phyloP scores from a whole-genome alignment of 2,113 vertebrate genomes.

The Calyptommatus sinebrachiatus region DNA sequence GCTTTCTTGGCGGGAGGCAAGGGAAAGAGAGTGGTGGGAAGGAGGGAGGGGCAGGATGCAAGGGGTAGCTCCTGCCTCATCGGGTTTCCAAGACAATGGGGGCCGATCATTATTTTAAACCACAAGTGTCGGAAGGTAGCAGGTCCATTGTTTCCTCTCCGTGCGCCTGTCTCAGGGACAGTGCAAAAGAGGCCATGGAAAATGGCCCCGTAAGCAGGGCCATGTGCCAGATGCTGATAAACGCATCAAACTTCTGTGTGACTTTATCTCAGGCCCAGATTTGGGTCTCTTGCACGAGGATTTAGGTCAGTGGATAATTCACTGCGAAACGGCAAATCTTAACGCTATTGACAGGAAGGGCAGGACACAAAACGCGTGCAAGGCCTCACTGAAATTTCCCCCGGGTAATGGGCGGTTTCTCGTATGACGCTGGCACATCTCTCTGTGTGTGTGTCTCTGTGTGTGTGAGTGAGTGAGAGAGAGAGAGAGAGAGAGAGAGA shows the following conservation, averaged over 20 bases:
- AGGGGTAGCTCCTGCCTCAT: slow-evolving; percentile 38
- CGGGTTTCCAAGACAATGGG: slow-evolving; percentile 51
- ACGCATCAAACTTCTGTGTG: slow-evolving; percentile 45
- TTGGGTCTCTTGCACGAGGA: slow-evolving; percentile 63
- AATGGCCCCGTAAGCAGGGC: slow-evolving; percentile 41
- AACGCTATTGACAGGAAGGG: slow-evolving; percentile 67
- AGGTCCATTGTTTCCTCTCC: slow-evolving; percentile 44
- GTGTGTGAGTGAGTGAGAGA: neutral
- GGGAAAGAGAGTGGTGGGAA: too few relatives aligned
- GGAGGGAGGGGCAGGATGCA: slow-evolving; percentile 12
- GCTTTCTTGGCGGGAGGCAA: slow-evolving; percentile 34
- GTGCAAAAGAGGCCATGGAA: slow-evolving; percentile 40
- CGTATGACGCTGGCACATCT: neutral
- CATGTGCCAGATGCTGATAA: slow-evolving; percentile 60
- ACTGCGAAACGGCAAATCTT: slow-evolving; percentile 62
- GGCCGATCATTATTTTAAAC: slow-evolving; percentile 55
- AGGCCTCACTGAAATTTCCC: slow-evolving; percentile 15
- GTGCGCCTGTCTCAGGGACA: slow-evolving; percentile 12
- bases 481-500: too few relatives aligned
- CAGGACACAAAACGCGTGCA: slow-evolving; percentile 59
- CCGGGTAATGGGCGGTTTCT: slow-evolving; percentile 49
- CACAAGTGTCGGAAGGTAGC: slow-evolving; percentile 35
- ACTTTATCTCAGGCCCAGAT: slow-evolving; percentile 69
- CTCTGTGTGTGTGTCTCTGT: too few relatives aligned
- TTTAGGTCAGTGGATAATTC: slow-evolving; percentile 75